Evolutionary conservation across 1,140 invertebrate species (phyloP), one percentile per base, ranked within the genome.

Genomic region (Vanessa atalanta): DNA sequence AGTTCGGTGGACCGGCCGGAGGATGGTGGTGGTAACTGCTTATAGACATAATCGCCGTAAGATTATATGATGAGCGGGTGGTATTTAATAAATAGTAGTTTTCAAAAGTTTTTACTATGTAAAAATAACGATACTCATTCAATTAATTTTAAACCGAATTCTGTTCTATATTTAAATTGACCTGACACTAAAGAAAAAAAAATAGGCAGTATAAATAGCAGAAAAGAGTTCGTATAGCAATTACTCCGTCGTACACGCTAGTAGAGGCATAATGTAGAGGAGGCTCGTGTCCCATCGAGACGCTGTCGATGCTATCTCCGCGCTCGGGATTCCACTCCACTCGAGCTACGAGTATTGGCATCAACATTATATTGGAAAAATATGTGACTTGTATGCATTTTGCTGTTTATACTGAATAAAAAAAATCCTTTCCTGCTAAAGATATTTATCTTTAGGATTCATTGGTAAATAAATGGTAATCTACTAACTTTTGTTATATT

Each of bases 221-320:
- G 51, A 51, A 61, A 69, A 63, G 57, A 61, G 66, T 73, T 57
- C 23, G 75, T 70, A 70, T 65, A 70, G 77, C 77, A 81, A 81
- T 81, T 81, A 81, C 77, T 80, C 69, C 48, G 67, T 64, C 65
- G 66, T 72, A 80, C 77, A 79, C 72, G 75, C 71, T 73, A 68
- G 73, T 73, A 67, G 70, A n/a, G 71, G 75, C 71, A 80, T 76
- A 79, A 77, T 83, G 78, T 81, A 81, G 77, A 76, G 79, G 75
- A 73, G 75, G 72, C 80, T 79, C 81, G 82, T 83, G 87, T 84
- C 80, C 70, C 81, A 76, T 83, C 77, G 64, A 75, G 81, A 69
- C 66, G 66, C 55, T 69, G 66, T 69, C 66, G 66, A 70, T 70
- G 68, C 43, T 70, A 70, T 70, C 68, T 69, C 53, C 14, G 57